Conservation (phyloP, 1,140 invertebrate genomes). For the Sycobia sp. region DNA sequence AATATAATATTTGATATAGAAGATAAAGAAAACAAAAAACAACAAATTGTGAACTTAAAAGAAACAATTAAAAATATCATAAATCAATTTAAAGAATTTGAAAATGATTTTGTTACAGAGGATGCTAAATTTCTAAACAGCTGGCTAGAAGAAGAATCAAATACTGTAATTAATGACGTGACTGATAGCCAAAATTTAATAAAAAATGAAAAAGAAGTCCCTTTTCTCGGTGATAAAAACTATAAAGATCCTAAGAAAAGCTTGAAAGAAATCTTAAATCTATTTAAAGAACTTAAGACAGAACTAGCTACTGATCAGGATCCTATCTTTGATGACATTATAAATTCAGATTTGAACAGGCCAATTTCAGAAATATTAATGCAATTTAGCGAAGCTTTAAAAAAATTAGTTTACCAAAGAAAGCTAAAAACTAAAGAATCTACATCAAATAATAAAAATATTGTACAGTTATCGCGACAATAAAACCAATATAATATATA, state of each 20-base stretch:
- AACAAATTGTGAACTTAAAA: slow-evolving; percentile 45
- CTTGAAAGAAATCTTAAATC: slow-evolving; percentile 54
- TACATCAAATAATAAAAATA: no score
- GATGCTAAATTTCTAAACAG: slow-evolving; percentile 36
- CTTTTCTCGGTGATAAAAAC: slow-evolving; percentile 20
- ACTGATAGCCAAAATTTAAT: neutral
- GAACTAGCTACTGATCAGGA: slow-evolving; percentile 54
- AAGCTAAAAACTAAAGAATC: slow-evolving; percentile 37
- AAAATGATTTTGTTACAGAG: slow-evolving; percentile 50
- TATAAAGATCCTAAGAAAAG: slow-evolving; percentile 49
- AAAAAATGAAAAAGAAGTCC: neutral
- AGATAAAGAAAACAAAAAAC: slow-evolving; percentile 20
- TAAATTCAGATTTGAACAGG: slow-evolving; percentile 47
- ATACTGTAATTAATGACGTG: neutral
- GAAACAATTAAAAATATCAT: slow-evolving; percentile 58
- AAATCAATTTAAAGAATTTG: slow-evolving; percentile 57
- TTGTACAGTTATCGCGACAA: no score
- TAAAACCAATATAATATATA: no score
- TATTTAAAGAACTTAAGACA: slow-evolving; percentile 52
- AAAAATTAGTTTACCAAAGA: slow-evolving; percentile 48
- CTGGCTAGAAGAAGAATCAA: slow-evolving; percentile 32
- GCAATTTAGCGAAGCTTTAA: slow-evolving; percentile 54
- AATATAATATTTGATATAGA: no score
- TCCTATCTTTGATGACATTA: slow-evolving; percentile 51
- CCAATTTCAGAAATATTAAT: slow-evolving; percentile 54